Evolutionary conservation across 2,113 vertebrate genomes (phyloP), one percentile per base, ranked within the genome.

Genomic region (Chloropsis cyanopogon): DNA sequence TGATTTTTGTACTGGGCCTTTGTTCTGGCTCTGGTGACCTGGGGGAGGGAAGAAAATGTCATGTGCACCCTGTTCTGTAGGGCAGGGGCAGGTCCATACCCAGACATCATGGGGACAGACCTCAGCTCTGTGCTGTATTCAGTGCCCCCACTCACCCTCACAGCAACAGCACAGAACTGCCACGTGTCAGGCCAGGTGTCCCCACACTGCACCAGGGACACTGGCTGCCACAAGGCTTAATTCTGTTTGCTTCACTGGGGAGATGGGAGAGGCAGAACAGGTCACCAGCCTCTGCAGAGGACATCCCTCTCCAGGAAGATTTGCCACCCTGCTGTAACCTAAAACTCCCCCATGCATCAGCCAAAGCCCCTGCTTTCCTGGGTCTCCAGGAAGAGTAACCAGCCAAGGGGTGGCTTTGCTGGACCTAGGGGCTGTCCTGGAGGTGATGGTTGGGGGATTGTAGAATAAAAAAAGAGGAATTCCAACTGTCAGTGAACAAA

Each of bases 91-190:
- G 50, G 54, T 59, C 50, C 15, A 12, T 47, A 15, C 21, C 15
- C 2, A 3, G 64, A 15, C 41, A 14, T 37, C n/a, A 9, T 3
- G 20, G 60, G 46, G 46, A 26, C 0, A 0, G 78, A 78, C 8
- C 29, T 90, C 86, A 82, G 56, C 54, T 46, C 47, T 66, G n/a
- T 49, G 42, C 52, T 85, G 52, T 37, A 29, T 50, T 53, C 69
- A 46, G 3, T 57, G 61, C 25, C 31, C n/a, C 66, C 37, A 11
- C 47, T 72, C 2, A 0, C 24, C 42, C 71, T 63, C 5, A 4
- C 66, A 78, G 41, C n/a, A 60, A 5, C 25, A 50, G 25, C 59
- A 66, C 0, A 1, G 86, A 22, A 39, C 31, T 70, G 41, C 18
- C 73, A 59, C 0, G 0, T 31, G 31, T 59, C 61, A 54, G 28